phyloP scores from a whole-genome alignment of 2,113 vertebrate genomes.

The Actenoides lindsayi region DNA sequence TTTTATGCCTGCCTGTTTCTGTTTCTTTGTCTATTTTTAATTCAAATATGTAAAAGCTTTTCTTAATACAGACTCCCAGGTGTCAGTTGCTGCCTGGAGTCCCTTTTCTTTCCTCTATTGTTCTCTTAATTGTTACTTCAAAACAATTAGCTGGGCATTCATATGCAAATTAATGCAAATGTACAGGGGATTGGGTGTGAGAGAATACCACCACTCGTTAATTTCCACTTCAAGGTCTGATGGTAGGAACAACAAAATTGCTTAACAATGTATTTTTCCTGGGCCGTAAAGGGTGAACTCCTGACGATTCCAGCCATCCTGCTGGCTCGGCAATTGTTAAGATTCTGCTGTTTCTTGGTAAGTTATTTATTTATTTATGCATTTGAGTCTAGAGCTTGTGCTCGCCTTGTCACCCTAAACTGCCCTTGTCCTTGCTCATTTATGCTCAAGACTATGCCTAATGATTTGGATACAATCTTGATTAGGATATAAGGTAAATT shows the following conservation, averaged over 20 bases:
- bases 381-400: neutral
- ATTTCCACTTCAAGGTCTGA: conserved; percentile 80
- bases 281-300: conserved; percentile 61
- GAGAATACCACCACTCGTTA: conserved; percentile 75
- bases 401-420: conserved; percentile 20
- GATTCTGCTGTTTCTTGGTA: conserved; percentile 48
- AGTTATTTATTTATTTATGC: conserved; percentile 10
- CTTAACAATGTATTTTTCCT: conserved; percentile 69
- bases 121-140: conserved; percentile 85
- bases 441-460: neutral
- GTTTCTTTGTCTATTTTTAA: conserved; percentile 76
- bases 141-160: conserved; percentile 83
- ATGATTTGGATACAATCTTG: neutral
- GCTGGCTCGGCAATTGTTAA: conserved; percentile 66
- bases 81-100: conserved; percentile 78
- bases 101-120: conserved; percentile 79
- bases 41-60: conserved; percentile 80
- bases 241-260: conserved; percentile 75
- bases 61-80: conserved; percentile 80
- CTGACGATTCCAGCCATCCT: conserved; percentile 29
- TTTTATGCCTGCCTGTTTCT: conserved; percentile 70
- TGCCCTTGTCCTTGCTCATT: conserved; percentile 23
- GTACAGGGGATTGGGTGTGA: conserved; percentile 68
- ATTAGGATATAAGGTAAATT: conserved; percentile 2
- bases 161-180: conserved; percentile 81